Percentiles rank a stretch among this genome's conserved stretches.
Evolutionary conservation across 2,113 vertebrate species (phyloP).

Genomic region (Gnathonemus echidnorhynchus): DNA sequence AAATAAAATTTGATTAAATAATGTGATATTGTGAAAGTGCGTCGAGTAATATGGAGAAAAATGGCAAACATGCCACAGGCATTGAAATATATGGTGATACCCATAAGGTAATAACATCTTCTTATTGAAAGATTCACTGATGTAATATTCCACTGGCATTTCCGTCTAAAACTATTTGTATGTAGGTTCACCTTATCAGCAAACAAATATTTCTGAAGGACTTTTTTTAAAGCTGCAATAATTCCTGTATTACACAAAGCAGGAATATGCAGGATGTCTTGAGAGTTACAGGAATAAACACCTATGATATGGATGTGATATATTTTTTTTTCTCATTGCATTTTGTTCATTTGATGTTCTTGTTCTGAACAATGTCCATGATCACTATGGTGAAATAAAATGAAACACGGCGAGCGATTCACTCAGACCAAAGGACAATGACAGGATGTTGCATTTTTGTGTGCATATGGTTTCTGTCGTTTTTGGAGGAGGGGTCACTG

Average conservation of each 20-base stretch:
- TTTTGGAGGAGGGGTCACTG: background rate
- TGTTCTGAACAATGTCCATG: background rate
- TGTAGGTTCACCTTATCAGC: background rate
- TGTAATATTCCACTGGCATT: background rate
- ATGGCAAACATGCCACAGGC: background rate
- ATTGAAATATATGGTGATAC: background rate
- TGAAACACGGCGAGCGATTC: background rate
- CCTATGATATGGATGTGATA: background rate
- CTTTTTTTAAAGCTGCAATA: background rate
- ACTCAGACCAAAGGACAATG: background rate
- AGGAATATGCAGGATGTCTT: background rate
- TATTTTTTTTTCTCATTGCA: background rate
- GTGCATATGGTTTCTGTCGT: background rate
- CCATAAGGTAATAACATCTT: background rate
- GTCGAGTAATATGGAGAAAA: background rate
- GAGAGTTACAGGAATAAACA: background rate
- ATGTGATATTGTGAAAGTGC: background rate
- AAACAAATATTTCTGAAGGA: background rate
- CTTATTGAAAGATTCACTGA: background rate
- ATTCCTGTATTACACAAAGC: background rate
- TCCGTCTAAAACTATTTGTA: background rate
- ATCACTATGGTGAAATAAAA: background rate
- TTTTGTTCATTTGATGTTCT: background rate
- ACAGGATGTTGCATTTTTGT: background rate
- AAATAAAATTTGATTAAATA: constrained; percentile 1